Evolutionary conservation across 2,888 invertebrate species (phyloP).

Genomic region (Drosophila anomelani): DNA sequence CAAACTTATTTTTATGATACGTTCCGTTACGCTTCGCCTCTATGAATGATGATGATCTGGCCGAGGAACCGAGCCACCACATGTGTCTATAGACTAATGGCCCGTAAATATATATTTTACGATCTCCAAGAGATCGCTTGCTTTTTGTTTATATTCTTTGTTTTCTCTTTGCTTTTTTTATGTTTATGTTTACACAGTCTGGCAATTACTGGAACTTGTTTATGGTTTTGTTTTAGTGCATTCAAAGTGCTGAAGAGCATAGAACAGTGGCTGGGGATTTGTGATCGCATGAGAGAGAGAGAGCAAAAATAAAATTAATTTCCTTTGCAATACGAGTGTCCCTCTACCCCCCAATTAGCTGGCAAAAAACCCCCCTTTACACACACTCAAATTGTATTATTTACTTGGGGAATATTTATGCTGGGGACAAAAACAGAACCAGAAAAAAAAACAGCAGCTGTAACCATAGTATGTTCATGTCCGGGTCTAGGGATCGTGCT

Average conservation of each 20-base stretch:
- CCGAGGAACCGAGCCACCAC: constrained; percentile 11
- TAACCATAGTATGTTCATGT: constrained; percentile 6
- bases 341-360: constrained; percentile 9
- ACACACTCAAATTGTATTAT: constrained; percentile 10
- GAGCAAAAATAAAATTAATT: no score
- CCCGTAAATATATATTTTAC: constrained; percentile 31
- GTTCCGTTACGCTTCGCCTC: constrained; percentile 19
- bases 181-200: constrained; percentile 28
- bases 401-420: constrained; percentile 1
- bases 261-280: constrained; percentile 5
- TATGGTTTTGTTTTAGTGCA: constrained; percentile 25
- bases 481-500: constrained; percentile 30
- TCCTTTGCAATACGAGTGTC: not conserved
- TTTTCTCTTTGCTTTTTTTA: not conserved
- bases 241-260: constrained; percentile 22
- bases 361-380: not conserved
- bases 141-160: constrained; percentile 30
- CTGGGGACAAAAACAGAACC: not conserved
- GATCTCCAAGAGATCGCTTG: constrained; percentile 4
- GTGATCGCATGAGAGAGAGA: not conserved
- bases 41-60: constrained; percentile 19
- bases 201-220: constrained; percentile 29
- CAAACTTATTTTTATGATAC: constrained; percentile 39
- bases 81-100: constrained; percentile 18
- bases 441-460: not conserved